These are phyloP conservation scores for Melieria picta DNA, from an alignment of 2,888 invertebrate genomes.

Conservation along the genomic window DNA sequence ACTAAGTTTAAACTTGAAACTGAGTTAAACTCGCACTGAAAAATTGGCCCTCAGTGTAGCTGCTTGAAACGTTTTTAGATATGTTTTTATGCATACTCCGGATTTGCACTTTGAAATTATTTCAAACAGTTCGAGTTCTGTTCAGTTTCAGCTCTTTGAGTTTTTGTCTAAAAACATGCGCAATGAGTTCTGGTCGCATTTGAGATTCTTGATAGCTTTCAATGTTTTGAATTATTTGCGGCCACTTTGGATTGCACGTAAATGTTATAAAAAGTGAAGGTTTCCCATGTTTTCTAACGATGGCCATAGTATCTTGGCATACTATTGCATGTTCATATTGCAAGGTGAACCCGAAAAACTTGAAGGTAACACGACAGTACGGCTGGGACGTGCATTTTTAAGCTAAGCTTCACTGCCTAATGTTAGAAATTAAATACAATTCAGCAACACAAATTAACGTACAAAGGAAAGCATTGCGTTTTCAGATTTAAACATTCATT, in stretches of 20 bases:
- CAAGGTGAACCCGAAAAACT: conserved; percentile 19
- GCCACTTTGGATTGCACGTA: conserved; percentile 13
- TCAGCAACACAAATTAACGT: too few species aligned
- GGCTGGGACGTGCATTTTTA: conserved; percentile 2
- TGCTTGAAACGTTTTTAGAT: background rate
- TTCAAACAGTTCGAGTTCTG: conserved; percentile 16
- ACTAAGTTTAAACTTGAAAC: too few species aligned
- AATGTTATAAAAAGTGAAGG: conserved; percentile 22
- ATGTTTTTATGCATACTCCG: conserved; percentile 16
- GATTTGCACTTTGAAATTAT: conserved; percentile 17
- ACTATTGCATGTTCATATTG: conserved; percentile 24
- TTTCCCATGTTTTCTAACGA: conserved; percentile 19
- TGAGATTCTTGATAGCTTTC: conserved; percentile 7
- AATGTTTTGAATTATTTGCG: conserved; percentile 13
- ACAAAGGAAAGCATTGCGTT: too few species aligned
- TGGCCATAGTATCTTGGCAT: conserved; percentile 20
- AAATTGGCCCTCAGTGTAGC: too few species aligned
- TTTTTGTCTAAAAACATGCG: background rate
- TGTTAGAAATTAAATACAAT: too few species aligned
- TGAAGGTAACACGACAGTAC: conserved; percentile 7
- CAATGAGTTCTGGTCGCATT: conserved; percentile 16
- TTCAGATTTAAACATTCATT: too few species aligned
- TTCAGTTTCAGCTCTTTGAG: conserved; percentile 10
- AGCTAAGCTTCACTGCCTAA: background rate
- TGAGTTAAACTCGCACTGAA: too few species aligned